Evolutionary conservation across 1,140 invertebrate genomes (phyloP).

Genomic region (Platorchestia sp.): DNA sequence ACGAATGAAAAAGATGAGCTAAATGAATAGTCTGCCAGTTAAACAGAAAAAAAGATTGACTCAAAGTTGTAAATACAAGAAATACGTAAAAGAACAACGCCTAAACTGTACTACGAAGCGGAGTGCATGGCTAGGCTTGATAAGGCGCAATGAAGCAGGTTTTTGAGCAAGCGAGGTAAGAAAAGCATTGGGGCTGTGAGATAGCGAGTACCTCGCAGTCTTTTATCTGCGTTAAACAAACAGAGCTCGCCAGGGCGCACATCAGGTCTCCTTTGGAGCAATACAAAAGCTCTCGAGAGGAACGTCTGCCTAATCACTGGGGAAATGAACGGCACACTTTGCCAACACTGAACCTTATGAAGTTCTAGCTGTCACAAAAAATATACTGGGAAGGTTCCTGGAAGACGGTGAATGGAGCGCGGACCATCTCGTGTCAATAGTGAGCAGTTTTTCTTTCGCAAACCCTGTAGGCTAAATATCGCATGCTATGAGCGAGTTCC

Average conservation of each 20-base stretch:
- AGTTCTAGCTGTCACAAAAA: not conserved
- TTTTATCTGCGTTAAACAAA: slow-evolving; percentile 31
- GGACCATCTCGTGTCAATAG: not conserved
- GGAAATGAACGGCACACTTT: slow-evolving; percentile 38
- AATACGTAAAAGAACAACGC: not conserved
- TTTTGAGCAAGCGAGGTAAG: not conserved
- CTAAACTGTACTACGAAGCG: not conserved
- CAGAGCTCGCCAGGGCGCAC: not conserved
- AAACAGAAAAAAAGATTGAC: not conserved
- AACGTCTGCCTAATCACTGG: slow-evolving; percentile 38
- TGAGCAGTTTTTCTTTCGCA: not conserved
- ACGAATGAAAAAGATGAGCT: not conserved
- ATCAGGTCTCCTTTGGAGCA: not conserved
- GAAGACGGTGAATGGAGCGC: not conserved
- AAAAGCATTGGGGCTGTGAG: not conserved
- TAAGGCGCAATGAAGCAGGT: not conserved
- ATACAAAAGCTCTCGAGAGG: slow-evolving; percentile 29
- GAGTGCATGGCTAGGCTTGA: not conserved
- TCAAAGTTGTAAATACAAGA: not conserved
- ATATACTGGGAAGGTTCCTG: not conserved
- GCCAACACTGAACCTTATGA: not conserved
- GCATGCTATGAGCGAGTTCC: not conserved
- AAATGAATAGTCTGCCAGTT: not conserved
- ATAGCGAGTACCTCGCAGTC: slow-evolving; percentile 17
- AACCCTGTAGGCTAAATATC: not conserved